Percentiles rank a stretch among this genome's conserved stretches.
phyloP scores from a whole-genome alignment of 2,797 vertebrate species.

The Chanos chanos region DNA sequence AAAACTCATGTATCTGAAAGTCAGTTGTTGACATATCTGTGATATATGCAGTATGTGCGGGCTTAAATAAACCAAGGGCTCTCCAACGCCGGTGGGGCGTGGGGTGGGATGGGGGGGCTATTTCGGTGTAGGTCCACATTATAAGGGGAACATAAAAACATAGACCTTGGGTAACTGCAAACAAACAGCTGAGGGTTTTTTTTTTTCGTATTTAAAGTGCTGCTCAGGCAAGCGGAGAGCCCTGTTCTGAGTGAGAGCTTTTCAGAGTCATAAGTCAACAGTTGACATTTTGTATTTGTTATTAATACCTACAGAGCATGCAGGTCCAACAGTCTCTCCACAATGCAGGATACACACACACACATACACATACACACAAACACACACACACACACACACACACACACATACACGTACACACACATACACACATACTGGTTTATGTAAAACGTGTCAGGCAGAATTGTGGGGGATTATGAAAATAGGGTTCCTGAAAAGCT shows the following conservation, averaged over 20 bases:
- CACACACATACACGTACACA: not conserved
- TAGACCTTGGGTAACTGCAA: too few relatives aligned
- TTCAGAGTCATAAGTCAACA: conserved; percentile 11
- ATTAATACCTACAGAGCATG: conserved; percentile 14
- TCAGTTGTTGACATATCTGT: too few relatives aligned
- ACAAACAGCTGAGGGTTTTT: too few relatives aligned
- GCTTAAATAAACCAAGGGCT: too few relatives aligned
- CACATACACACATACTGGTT: not conserved
- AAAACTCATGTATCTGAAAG: too few relatives aligned
- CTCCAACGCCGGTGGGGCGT: too few relatives aligned
- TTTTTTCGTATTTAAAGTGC: conserved; percentile 5
- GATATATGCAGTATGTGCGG: too few relatives aligned
- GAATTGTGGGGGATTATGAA: not conserved
- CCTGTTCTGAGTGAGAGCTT: not conserved
- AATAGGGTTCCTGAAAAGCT: not conserved
- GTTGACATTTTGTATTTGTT: conserved; percentile 23
- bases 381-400: too few relatives aligned
- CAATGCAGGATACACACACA: not conserved
- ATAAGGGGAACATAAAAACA: not conserved
- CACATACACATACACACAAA: too few relatives aligned
- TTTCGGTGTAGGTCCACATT: too few relatives aligned
- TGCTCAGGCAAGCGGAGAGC: not conserved
- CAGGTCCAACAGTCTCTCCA: not conserved
- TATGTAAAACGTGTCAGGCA: conserved; percentile 27
- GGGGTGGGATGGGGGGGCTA: too few relatives aligned